A percentile compares a stretch with the other conserved stretches of the same genome.
phyloP scores from a whole-genome alignment of 1,140 invertebrate species.

The Globodera rostochiensis region DNA sequence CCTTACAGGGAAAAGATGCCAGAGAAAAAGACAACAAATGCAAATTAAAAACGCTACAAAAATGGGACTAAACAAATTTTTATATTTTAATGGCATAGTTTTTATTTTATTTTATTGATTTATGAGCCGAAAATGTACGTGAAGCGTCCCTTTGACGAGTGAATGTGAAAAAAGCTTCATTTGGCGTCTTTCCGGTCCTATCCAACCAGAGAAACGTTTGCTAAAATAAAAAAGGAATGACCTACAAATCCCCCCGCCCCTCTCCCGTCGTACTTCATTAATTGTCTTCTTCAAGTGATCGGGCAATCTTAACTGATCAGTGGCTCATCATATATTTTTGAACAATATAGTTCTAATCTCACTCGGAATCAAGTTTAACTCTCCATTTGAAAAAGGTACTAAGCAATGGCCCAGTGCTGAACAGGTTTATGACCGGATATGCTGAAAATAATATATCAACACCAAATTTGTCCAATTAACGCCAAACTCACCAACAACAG shows the following conservation, averaged over 20 bases:
- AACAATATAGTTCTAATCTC: not conserved
- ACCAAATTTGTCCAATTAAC: not conserved
- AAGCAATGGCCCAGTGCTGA: constrained; percentile 29
- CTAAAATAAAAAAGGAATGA: not conserved
- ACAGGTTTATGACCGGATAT: constrained; percentile 14
- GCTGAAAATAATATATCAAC: constrained; percentile 6
- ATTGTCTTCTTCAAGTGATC: constrained; percentile 13
- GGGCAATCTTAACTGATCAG: constrained; percentile 13
- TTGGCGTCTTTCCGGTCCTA: not conserved
- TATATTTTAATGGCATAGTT: no score
- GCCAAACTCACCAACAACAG: constrained; percentile 3
- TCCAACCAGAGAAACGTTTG: constrained; percentile 32
- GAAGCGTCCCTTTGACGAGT: constrained; percentile 6
- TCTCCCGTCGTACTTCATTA: not conserved
- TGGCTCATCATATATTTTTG: no score
- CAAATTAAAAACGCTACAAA: not conserved
- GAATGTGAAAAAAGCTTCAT: constrained; percentile 20
- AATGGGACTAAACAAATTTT: not conserved
- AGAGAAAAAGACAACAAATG: not conserved
- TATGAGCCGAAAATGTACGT: no score
- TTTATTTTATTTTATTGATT: no score
- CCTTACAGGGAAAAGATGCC: not conserved
- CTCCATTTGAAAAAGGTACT: constrained; percentile 22
- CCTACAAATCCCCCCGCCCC: not conserved
- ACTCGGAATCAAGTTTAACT: constrained; percentile 15